phyloP scores from a whole-genome alignment of 2,113 vertebrate species.

The Crotalus horridus region DNA sequence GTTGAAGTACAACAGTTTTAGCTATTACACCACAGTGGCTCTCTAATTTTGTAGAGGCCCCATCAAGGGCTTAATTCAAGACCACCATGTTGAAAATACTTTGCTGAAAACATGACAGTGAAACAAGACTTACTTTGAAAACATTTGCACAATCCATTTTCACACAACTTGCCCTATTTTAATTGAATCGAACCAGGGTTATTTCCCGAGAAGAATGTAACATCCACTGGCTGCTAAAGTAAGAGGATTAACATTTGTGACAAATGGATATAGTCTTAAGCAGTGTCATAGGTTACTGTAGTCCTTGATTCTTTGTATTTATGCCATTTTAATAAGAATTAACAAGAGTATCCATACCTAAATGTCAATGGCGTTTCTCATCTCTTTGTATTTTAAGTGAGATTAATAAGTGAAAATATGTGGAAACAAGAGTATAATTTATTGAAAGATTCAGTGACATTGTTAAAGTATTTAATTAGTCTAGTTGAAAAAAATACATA shows the following conservation, averaged over 20 bases:
- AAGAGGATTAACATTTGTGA: constrained; percentile 72
- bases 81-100: background rate
- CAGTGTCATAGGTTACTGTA: constrained; percentile 63
- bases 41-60: background rate
- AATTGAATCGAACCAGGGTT: constrained; percentile 2
- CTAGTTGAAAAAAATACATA: constrained; percentile 78
- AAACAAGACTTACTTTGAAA: background rate
- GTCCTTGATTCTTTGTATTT: constrained; percentile 65
- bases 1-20: background rate
- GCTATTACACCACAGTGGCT: background rate
- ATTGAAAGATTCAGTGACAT: constrained; percentile 84
- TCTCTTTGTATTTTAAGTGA: constrained; percentile 83
- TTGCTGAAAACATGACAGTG: background rate
- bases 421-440: constrained; percentile 76
- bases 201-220: background rate
- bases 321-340: constrained; percentile 69
- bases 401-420: constrained; percentile 87
- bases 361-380: constrained; percentile 72
- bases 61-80: background rate
- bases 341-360: constrained; percentile 60
- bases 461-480: constrained; percentile 87
- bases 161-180: background rate
- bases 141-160: background rate
- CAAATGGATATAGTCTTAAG: constrained; percentile 64
- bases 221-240: constrained; percentile 47